Percentiles rank a stretch among this genome's conserved stretches.
phyloP scores from a whole-genome alignment of 2,797 vertebrate genomes.

The Peromyscus nudipes region DNA sequence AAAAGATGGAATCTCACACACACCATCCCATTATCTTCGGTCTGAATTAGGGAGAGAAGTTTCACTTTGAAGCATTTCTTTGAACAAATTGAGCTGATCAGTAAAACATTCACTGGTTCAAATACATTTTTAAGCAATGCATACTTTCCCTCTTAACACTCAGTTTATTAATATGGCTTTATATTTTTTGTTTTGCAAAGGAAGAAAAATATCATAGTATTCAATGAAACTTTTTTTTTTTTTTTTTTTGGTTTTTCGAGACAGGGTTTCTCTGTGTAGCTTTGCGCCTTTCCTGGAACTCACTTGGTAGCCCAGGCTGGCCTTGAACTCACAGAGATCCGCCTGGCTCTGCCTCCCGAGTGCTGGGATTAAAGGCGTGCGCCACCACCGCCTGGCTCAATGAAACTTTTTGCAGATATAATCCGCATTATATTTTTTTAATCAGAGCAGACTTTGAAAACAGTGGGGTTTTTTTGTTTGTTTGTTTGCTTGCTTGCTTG shows the following conservation, averaged over 20 bases:
- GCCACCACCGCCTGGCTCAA: too few relatives aligned
- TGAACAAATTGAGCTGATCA: background rate
- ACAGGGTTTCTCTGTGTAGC: too few relatives aligned
- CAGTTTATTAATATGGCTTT: background rate
- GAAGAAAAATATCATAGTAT: slow-evolving; percentile 7
- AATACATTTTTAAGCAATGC: slow-evolving; percentile 44
- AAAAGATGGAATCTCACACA: slow-evolving; percentile 13
- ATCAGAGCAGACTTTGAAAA: background rate
- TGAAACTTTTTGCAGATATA: slow-evolving; percentile 5
- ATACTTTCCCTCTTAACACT: background rate
- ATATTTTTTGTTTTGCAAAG: background rate
- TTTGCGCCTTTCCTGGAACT: too few relatives aligned
- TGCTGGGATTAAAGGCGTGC: too few relatives aligned
- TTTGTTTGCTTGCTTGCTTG: background rate
- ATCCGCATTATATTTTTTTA: slow-evolving; percentile 32
- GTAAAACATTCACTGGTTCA: background rate
- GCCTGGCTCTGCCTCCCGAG: too few relatives aligned
- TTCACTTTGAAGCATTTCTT: slow-evolving; percentile 40
- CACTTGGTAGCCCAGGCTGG: too few relatives aligned
- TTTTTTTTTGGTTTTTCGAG: too few relatives aligned
- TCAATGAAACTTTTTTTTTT: slow-evolving; percentile 36
- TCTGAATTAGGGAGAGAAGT: slow-evolving; percentile 4
- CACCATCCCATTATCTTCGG: background rate
- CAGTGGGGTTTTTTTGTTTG: background rate
- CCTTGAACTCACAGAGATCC: too few relatives aligned